These are phyloP conservation scores for Caenorhabditis afra DNA, from an alignment of 2,888 invertebrate genomes.

Conservation along the genomic window DNA sequence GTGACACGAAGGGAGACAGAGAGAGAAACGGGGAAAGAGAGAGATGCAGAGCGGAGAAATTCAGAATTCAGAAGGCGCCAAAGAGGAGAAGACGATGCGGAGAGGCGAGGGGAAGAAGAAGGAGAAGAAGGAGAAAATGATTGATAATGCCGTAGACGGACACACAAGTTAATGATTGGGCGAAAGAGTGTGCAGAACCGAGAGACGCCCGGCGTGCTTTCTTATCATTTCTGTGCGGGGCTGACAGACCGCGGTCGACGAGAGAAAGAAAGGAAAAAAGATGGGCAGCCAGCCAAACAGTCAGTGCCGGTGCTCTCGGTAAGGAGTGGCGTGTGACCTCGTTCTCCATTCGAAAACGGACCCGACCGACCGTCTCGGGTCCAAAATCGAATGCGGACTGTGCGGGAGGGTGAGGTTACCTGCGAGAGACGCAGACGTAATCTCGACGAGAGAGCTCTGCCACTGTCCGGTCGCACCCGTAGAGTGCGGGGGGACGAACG, in stretches of 20 bases:
- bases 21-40: slow-evolving; percentile 10
- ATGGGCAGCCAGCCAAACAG: too few relatives aligned
- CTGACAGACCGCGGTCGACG: not conserved
- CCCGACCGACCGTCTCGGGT: too few relatives aligned
- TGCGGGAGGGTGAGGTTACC: too few relatives aligned
- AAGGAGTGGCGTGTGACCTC: too few relatives aligned
- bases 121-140: slow-evolving; percentile 48
- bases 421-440: too few relatives aligned
- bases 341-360: too few relatives aligned
- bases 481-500: too few relatives aligned
- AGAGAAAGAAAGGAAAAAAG: not conserved
- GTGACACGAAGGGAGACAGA: slow-evolving; percentile 27
- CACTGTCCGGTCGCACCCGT: too few relatives aligned
- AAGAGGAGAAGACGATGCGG: not conserved
- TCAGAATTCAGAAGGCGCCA: too few relatives aligned
- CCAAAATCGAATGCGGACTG: too few relatives aligned
- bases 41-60: slow-evolving; percentile 5
- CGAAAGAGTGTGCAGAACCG: not conserved
- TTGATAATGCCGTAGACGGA: slow-evolving; percentile 57
- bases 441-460: too few relatives aligned
- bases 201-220: slow-evolving; percentile 30
- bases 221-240: slow-evolving; percentile 25
- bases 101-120: slow-evolving; percentile 23
- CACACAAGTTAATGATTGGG: slow-evolving; percentile 51
- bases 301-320: too few relatives aligned